Base-by-base conservation (phyloP, 2,797 vertebrate species). In the Halcyon smyrnensis region DNA sequence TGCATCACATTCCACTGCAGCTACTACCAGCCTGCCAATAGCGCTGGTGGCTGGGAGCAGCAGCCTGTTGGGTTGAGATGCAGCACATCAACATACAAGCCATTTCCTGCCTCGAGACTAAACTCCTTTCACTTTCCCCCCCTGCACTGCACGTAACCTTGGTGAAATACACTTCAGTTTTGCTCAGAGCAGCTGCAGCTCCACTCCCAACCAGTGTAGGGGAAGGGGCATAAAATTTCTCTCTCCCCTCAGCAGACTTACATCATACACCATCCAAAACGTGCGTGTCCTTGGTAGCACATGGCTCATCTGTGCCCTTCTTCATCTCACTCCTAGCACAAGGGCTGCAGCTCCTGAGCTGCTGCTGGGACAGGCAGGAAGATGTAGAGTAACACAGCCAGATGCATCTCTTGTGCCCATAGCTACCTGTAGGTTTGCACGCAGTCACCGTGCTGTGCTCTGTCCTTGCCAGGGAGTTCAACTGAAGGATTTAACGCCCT, bases 371-470 rank as follows among this genome's bases (percentile, higher is more conserved):
- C 51, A 39, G 17, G 62, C 28, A 36, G 53, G 79, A 62, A 27
- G 62, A 16, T 30, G 2, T 13, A 37, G 24, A 65, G 46, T 4
- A 70, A 4, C 0, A 0, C 34, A 20, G 36, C 25, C 56, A 41
- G 34, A 11, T 11, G 17, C 16, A 36, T 32, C 62, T 59, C 32
- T 43, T 9, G 3, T 9, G 24, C 5, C 8, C 65, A 11, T 27
- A 32, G 54, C 30, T 25, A 12, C 51, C 34, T 36, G 14, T 11
- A 77, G 11, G 30, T 64, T 68, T 64, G 32, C 41, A 76, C 43
- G 59, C 23, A 36, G 27, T 5, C 0, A 0, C 27, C 25, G 3
- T 1, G 0, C 10, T 20, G 27, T 4, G 68, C 50, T 83, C 59
- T 59, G 48, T 36, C 16, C 30, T 21, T 39, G 34, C n/a, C 37